Evolutionary conservation across 2,113 vertebrate genomes (phyloP), one percentile per base, ranked within the genome.

Genomic region (Pygoscelis antarcticus): DNA sequence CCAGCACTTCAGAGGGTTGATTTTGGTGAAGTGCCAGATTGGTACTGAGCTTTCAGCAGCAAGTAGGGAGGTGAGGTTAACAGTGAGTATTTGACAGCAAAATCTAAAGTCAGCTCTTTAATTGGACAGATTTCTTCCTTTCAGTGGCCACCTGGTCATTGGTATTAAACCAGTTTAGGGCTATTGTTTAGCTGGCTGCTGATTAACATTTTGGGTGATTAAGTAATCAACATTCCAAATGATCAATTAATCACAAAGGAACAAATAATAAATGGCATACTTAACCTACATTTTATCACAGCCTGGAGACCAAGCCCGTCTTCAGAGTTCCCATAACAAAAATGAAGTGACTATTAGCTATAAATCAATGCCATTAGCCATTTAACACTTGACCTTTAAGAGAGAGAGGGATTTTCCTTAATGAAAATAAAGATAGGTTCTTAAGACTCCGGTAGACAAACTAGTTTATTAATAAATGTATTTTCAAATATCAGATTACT

Each of bases 161-260:
- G 34, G 1, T 72, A 83, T 36, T 88, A 68, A 89, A 84, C 6
- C 9, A 78, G 60, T 85, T 96, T 61, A 91, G 20, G 32, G 2
- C 2, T 90, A 72, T 94, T 97, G 69, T 96, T 95, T 96, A 89
- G 71, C 49, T 94, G 69, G 16, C 27, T 91, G 42, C 23, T 94
- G 38, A 92, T 91, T 96, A 96, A 92, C 96, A 93, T 83, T 93
- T 95, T 51, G 17, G 32, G 91, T 91, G 80, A 95, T 94, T 85
- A 90, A 88, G 36, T 93, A 93, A 96, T 97, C 93, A 96, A 23
- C 65, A 93, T 92, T 93, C 52, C 62, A 96, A 95, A 93, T 91
- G 83, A 94, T 80, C 42, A 96, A 89, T 96, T 97, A 96, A 92
- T 97, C 88, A 89, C 57, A 88, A 85, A 81, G 30, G 29, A 70